Percentiles rank a stretch among this genome's conserved stretches.
Evolutionary conservation across 1,140 invertebrate genomes (phyloP).

Genomic region (Trypoxylus dichotomus): DNA sequence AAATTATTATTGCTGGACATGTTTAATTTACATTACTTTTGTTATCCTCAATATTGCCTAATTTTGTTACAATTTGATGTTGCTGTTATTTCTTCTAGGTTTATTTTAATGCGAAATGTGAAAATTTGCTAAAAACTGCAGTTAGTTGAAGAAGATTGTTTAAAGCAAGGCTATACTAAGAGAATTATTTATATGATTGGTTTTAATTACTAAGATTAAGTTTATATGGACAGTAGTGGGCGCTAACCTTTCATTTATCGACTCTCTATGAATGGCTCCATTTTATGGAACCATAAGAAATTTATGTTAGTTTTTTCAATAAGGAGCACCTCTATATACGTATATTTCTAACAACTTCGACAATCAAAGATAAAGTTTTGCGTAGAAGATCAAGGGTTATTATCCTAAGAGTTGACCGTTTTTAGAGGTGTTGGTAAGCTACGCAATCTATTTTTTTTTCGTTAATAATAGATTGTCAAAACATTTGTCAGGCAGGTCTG

Average conservation of each 20-base stretch:
- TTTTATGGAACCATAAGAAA: background rate
- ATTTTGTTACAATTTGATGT: too few species aligned
- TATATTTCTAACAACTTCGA: background rate
- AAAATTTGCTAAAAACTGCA: too few species aligned
- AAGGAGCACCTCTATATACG: background rate
- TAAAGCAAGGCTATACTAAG: too few species aligned
- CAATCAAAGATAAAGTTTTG: background rate
- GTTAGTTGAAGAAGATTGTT: too few species aligned
- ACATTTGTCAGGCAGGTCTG: background rate
- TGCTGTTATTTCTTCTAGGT: too few species aligned
- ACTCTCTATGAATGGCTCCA: background rate
- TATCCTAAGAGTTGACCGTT: background rate
- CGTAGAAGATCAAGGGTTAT: slow-evolving; percentile 1
- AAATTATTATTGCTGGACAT: too few species aligned
- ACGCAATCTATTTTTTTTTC: background rate
- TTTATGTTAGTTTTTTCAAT: background rate
- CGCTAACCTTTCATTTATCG: background rate
- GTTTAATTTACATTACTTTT: too few species aligned
- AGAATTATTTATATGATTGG: too few species aligned
- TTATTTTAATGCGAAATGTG: too few species aligned
- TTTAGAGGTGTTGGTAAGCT: slow-evolving; percentile 7
- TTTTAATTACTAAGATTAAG: too few species aligned
- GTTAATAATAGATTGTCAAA: slow-evolving; percentile 21
- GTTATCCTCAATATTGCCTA: too few species aligned
- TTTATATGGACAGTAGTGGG: too few species aligned